phyloP scores from a whole-genome alignment of 2,113 vertebrate genomes.

The Nansenia antarctica region DNA sequence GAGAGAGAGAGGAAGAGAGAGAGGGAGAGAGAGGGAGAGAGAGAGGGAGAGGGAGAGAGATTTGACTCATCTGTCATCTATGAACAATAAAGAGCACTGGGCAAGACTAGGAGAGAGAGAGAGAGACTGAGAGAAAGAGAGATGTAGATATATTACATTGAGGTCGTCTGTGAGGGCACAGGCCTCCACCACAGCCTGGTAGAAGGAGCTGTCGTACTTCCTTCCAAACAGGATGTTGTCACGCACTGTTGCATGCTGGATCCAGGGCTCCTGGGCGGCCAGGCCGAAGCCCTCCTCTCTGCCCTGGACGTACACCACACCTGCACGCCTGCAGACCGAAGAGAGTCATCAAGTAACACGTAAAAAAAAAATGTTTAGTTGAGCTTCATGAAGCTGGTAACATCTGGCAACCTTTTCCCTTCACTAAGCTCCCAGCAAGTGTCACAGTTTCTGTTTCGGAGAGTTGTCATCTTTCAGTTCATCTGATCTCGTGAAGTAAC shows the following conservation, averaged over 20 bases:
- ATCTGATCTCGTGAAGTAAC: too few relatives aligned
- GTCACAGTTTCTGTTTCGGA: too few relatives aligned
- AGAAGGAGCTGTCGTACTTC: conserved; percentile 80
- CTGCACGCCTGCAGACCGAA: conserved; percentile 74
- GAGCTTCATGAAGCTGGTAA: not conserved
- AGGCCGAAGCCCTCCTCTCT: conserved; percentile 87
- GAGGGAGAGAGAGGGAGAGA: not conserved
- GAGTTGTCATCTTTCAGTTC: too few relatives aligned
- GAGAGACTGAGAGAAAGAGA: not conserved
- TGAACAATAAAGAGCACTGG: too few relatives aligned
- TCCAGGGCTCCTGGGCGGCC: conserved; percentile 92
- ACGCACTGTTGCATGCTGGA: conserved; percentile 91
- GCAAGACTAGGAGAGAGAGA: not conserved
- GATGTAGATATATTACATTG: conserved; percentile 72
- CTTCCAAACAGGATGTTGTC: conserved; percentile 95
- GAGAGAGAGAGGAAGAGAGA: not conserved
- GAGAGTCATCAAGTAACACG: not conserved
- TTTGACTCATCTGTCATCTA: too few relatives aligned
- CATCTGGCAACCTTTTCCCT: too few relatives aligned
- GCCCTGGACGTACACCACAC: conserved; percentile 78
- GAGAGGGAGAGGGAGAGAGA: not conserved
- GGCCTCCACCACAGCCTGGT: conserved; percentile 85
- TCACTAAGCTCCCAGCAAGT: too few relatives aligned
- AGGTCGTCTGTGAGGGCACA: conserved; percentile 91
- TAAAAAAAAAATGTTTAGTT: not conserved